Conservation (phyloP, 2,888 invertebrate species). For the Oxystoma pomonae region DNA sequence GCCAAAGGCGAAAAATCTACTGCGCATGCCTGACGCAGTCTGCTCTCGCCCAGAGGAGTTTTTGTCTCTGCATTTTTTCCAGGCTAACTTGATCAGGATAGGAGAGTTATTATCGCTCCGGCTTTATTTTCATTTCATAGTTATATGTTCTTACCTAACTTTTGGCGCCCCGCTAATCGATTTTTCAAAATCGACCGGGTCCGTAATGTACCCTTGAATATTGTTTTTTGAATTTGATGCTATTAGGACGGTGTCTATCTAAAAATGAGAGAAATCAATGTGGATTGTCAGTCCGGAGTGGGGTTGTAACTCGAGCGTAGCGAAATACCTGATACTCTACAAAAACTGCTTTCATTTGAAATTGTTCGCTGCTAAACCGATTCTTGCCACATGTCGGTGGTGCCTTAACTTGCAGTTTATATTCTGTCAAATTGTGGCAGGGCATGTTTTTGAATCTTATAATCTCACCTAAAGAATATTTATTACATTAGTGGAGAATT, state of each 20-base stretch:
- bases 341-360: constrained; percentile 33
- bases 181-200: constrained; percentile 56
- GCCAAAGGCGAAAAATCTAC: no score
- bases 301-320: no score
- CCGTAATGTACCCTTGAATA: constrained; percentile 52
- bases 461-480: constrained; percentile 31
- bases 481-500: no score
- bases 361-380: constrained; percentile 33
- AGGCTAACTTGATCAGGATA: no score
- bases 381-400: constrained; percentile 40
- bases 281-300: no score
- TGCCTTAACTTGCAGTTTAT: constrained; percentile 40
- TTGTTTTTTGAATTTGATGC: constrained; percentile 45
- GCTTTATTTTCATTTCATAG: background rate
- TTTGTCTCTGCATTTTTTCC: no score
- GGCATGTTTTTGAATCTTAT: constrained; percentile 41
- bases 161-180: constrained; percentile 60
- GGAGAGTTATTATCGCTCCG: no score
- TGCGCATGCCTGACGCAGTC: no score
- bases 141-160: constrained; percentile 53
- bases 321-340: constrained; percentile 42
- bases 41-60: no score
- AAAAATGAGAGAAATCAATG: constrained; percentile 17
- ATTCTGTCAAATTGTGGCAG: constrained; percentile 38
- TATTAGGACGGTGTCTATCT: constrained; percentile 46